A percentile compares a stretch with the other conserved stretches of the same genome.
These are phyloP conservation scores for Lacanobia wlatinum DNA, from an alignment of 2,888 invertebrate genomes.

Conservation along the genomic window DNA sequence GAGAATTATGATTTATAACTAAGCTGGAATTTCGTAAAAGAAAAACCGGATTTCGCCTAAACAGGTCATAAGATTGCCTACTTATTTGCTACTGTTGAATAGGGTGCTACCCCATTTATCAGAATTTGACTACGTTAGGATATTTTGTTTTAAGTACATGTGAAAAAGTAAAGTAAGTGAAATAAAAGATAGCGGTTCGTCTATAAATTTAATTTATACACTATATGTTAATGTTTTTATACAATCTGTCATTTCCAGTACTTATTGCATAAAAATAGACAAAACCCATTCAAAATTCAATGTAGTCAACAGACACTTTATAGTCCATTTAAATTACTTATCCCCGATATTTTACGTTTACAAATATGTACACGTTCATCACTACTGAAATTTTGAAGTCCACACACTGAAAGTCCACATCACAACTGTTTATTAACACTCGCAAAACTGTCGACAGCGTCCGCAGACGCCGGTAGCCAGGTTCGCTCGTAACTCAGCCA, in stretches of 20 bases:
- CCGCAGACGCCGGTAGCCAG: conserved; percentile 88
- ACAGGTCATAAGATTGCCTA: too few relatives aligned
- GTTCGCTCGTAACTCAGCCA: conserved; percentile 94
- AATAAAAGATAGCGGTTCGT: neutral
- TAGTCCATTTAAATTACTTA: neutral
- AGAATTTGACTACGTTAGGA: too few relatives aligned
- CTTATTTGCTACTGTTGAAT: too few relatives aligned
- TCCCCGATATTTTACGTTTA: neutral
- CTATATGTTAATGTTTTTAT: conserved; percentile 47
- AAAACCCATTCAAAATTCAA: neutral
- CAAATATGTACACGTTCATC: neutral
- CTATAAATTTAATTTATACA: conserved; percentile 40
- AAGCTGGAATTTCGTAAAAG: too few relatives aligned
- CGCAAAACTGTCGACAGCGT: conserved; percentile 70
- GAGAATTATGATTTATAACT: too few relatives aligned
- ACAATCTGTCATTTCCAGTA: neutral
- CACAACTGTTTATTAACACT: conserved; percentile 57
- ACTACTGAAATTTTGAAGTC: neutral
- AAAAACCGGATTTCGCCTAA: too few relatives aligned
- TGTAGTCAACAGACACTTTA: neutral
- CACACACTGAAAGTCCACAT: conserved; percentile 78
- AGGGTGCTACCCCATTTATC: too few relatives aligned
- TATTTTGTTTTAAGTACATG: neutral
- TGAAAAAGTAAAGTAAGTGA: neutral
- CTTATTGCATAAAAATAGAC: neutral